Evolutionary conservation across 1,140 invertebrate species (phyloP), one percentile per base, ranked within the genome.

Genomic region (Cylas formicarius): DNA sequence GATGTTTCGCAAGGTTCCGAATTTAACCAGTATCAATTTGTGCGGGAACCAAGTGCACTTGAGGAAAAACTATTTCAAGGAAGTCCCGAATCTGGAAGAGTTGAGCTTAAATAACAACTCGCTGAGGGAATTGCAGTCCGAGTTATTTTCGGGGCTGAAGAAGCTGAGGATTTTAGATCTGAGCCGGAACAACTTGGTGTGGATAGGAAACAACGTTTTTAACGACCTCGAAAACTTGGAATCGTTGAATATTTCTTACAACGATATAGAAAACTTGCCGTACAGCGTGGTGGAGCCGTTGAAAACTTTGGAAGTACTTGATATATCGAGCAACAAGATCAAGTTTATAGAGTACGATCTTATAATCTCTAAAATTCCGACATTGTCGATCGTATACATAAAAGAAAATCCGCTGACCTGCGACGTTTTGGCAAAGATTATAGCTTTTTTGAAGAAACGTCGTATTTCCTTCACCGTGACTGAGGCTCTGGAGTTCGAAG

Each of bases 371-470:
- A 42, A 54, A 10, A 28, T 64, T 27, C 54, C 56, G n/a, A 49
- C 48, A 20, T 43, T 64, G 7, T 42, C 38, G 16, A 50, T 42
- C 17, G 52, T 64, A 13, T 58, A 62, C 33, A 50, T 59, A 9
- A 58, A 60, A 40, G 42, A 56, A 6, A 64, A 64, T 53, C 29
- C 48, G 11, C 44, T 64, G 17, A 51, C 58, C 8, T 64, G 62
- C 31, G 49, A 57, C 19, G 48, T 56, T 36, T 34, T 64, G 9
- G 26, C 38, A 5, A 51, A 56, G 43, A 58, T 62, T 33, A 53
- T 62, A 18, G 22, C 19, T 10, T 64, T 50, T 45, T 53, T 62
- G 16, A 49, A 50, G 14, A 48, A 43, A 10, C 60, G 56, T 19
- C n/a, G 42, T 17, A 55, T 62, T 4, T 53, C 39, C 21, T 64